Evolutionary conservation across 2,113 vertebrate genomes (phyloP).

Genomic region (Odocoileus virginianus): DNA sequence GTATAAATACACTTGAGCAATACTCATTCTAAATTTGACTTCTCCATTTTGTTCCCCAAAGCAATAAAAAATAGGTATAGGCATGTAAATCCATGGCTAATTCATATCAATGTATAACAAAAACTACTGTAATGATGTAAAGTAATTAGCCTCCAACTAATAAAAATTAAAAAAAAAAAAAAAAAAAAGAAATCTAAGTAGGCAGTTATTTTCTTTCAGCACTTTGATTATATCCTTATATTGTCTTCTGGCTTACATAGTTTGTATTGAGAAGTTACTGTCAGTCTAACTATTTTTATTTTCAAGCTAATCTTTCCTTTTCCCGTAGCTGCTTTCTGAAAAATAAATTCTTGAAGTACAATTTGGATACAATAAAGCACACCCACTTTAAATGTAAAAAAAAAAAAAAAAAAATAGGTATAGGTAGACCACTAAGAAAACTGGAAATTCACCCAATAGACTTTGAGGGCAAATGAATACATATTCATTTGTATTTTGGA

Average conservation of each 20-base stretch:
- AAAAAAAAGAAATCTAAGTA: neutral
- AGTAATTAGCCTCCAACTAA: no score
- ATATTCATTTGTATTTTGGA: neutral
- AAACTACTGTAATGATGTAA: no score
- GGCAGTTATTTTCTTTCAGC: conserved; percentile 7
- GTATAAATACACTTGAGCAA: neutral
- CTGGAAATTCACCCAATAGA: neutral
- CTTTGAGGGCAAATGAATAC: neutral
- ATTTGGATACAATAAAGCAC: neutral
- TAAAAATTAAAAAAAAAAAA: no score
- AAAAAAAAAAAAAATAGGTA: no score
- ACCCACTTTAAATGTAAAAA: neutral
- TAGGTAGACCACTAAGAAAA: neutral
- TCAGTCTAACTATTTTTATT: conserved; percentile 22
- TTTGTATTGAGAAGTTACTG: neutral
- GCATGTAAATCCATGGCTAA: no score
- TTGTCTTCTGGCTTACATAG: conserved; percentile 6
- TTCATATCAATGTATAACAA: no score
- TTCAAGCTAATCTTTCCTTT: conserved; percentile 18
- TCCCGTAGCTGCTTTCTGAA: neutral
- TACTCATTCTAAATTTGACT: neutral
- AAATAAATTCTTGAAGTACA: neutral
- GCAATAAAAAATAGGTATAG: neutral
- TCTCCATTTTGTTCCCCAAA: neutral
- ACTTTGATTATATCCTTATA: neutral